phyloP scores from a whole-genome alignment of 2,113 vertebrate species.

The Sapajus apella region DNA sequence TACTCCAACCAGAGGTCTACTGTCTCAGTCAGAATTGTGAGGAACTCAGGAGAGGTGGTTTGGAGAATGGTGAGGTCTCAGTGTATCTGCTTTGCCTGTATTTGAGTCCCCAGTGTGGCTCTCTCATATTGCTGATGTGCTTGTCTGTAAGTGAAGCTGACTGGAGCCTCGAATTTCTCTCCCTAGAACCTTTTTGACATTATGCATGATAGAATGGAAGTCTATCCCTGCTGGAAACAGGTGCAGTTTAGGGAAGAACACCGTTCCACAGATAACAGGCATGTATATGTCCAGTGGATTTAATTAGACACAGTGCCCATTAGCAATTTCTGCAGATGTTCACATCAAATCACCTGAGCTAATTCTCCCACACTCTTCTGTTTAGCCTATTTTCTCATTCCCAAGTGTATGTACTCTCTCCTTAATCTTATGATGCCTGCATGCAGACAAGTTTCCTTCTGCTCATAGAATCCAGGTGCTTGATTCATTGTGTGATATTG shows the following conservation, averaged over 20 bases:
- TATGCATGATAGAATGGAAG: not conserved
- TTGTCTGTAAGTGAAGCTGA: not conserved
- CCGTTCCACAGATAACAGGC: conserved; percentile 36
- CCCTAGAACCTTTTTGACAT: not conserved
- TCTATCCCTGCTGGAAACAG: conserved; percentile 49
- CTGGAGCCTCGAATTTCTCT: not conserved
- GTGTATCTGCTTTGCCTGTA: not conserved
- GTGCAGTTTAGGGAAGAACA: not conserved
- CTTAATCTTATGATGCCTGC: not conserved
- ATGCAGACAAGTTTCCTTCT: conserved; percentile 1
- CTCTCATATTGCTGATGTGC: not conserved
- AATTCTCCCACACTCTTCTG: conserved; percentile 58
- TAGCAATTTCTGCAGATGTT: conserved; percentile 72
- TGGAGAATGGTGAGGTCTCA: not conserved
- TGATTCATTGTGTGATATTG: not conserved
- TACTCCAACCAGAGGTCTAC: not conserved
- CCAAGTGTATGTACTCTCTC: not conserved
- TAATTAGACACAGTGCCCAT: conserved; percentile 61
- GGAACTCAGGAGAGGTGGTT: not conserved
- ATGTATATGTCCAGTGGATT: conserved; percentile 48
- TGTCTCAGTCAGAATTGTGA: not conserved
- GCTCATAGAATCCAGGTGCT: not conserved
- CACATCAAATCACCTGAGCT: conserved; percentile 61
- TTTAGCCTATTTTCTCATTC: conserved; percentile 37
- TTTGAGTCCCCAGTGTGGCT: not conserved